A percentile compares a stretch with the other conserved stretches of the same genome.
phyloP scores from a whole-genome alignment of 2,113 vertebrate species.

The Takifugu flavidus region DNA sequence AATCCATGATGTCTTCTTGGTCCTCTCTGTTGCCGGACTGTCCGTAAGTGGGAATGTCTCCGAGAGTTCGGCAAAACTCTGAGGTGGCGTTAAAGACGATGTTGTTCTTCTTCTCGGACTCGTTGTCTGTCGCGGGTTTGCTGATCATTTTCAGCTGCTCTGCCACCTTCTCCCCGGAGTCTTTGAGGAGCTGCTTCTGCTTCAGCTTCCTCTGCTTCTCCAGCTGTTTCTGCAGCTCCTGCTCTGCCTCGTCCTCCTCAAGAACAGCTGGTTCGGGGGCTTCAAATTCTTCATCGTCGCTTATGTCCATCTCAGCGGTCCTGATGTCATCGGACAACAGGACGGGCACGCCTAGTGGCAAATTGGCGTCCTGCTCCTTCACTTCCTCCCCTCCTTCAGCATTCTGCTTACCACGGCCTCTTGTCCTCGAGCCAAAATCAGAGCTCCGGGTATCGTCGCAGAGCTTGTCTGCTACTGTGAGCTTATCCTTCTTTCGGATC shows the following conservation, averaged over 20 bases:
- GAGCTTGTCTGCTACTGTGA: conserved; percentile 56
- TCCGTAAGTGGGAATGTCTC: conserved; percentile 90
- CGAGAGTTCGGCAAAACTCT: conserved; percentile 88
- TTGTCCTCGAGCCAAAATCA: conserved; percentile 86
- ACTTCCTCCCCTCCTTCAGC: conserved; percentile 16
- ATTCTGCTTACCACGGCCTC: conserved; percentile 71
- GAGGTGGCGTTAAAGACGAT: conserved; percentile 91
- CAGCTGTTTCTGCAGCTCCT: conserved; percentile 88
- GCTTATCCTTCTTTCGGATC: conserved; percentile 83
- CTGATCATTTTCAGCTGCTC: conserved; percentile 46
- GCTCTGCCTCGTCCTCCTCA: conserved; percentile 87
- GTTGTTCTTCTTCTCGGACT: conserved; percentile 80
- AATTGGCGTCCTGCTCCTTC: conserved; percentile 1
- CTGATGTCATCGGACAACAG: conserved; percentile 79
- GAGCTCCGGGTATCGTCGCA: conserved; percentile 69
- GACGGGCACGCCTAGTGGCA: conserved; percentile 8
- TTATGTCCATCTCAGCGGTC: conserved; percentile 87
- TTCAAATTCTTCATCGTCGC: conserved; percentile 74
- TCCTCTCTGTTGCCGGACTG: conserved; percentile 89
- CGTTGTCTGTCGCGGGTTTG: conserved; percentile 46
- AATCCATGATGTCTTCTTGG: conserved; percentile 91
- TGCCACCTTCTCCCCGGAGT: conserved; percentile 79
- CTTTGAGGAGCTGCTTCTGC: conserved; percentile 80
- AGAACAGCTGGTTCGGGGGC: conserved; percentile 59
- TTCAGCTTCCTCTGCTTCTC: conserved; percentile 84